Evolutionary conservation across 2,113 vertebrate genomes (phyloP).

Genomic region (Casuarius casuarius): DNA sequence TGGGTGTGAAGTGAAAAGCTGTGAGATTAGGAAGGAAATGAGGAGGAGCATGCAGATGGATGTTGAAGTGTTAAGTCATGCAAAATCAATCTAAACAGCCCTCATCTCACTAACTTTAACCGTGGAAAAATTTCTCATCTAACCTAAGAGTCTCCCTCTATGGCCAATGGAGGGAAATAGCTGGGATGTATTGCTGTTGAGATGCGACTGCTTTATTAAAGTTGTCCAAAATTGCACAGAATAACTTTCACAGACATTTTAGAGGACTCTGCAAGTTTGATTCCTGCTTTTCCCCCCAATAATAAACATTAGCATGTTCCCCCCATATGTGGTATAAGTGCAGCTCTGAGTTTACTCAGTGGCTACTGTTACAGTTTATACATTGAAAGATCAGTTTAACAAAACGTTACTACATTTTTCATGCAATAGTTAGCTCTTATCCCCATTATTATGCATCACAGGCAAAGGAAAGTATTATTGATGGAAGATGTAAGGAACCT

Average conservation of each 20-base stretch:
- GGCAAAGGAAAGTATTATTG: not conserved
- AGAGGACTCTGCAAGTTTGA: not conserved
- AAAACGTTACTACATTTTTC: not conserved
- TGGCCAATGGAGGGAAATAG: not conserved
- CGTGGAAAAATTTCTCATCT: not conserved
- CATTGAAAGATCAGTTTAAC: not conserved
- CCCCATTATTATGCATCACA: not conserved
- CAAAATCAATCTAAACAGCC: constrained; percentile 8
- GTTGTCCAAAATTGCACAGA: not conserved
- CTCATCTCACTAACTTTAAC: not conserved
- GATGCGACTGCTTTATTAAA: not conserved
- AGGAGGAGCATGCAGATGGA: not conserved
- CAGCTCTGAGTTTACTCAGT: not conserved
- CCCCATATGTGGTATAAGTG: not conserved
- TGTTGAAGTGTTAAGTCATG: constrained; percentile 25
- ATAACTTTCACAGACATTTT: not conserved
- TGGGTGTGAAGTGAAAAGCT: accelerated
- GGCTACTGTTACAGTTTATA: not conserved
- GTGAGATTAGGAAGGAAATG: not conserved
- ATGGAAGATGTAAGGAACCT: constrained; percentile 50
- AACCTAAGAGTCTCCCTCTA: not conserved
- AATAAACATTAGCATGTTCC: not conserved
- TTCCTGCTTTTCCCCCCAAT: not conserved
- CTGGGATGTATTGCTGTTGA: not conserved
- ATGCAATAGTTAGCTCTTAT: constrained; percentile 54